These are phyloP conservation scores for Pharmacophagus antenor DNA, from an alignment of 2,888 invertebrate genomes.

Conservation along the genomic window DNA sequence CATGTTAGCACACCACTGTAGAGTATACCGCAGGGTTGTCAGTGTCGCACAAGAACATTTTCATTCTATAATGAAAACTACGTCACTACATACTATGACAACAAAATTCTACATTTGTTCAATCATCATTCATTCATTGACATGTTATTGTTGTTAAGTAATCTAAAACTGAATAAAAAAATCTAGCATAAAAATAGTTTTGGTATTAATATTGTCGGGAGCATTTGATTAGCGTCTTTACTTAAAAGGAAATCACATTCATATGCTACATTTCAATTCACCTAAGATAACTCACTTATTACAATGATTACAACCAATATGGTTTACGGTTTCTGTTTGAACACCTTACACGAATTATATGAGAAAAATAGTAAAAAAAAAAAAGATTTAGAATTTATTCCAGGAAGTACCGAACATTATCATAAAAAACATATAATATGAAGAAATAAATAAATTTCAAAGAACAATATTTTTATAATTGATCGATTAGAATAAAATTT, in stretches of 20 bases:
- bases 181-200: neutral
- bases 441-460: neutral
- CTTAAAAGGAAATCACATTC: slow-evolving; percentile 26
- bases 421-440: neutral
- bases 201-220: neutral
- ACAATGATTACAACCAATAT: slow-evolving; percentile 22
- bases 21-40: too few species aligned
- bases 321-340: slow-evolving; percentile 18
- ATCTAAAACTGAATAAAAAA: neutral
- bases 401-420: neutral
- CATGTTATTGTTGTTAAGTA: neutral
- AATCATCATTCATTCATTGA: neutral
- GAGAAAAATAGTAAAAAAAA: neutral
- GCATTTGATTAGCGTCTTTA: neutral
- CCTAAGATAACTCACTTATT: slow-evolving; percentile 6
- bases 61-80: neutral
- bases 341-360: neutral
- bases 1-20: neutral
- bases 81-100: neutral
- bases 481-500: neutral
- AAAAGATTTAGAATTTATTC: neutral
- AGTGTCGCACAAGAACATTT: neutral
- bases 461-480: neutral
- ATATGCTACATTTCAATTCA: slow-evolving; percentile 18
- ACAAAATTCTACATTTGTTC: too few species aligned